These are phyloP conservation scores for Chironomus tepperi DNA, from an alignment of 1,140 invertebrate genomes.

Conservation along the genomic window DNA sequence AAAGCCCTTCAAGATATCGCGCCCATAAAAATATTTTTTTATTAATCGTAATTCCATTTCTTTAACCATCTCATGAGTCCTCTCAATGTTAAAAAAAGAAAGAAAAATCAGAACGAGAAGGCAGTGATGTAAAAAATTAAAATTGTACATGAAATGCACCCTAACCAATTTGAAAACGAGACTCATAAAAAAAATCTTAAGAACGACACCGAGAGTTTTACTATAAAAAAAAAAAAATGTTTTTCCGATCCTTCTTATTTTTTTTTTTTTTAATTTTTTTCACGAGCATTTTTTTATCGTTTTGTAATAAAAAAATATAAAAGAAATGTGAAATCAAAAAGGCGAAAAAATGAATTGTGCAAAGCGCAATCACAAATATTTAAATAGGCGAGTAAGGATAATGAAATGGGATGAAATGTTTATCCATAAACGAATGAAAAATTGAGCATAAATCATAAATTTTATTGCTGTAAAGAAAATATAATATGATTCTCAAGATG, in stretches of 20 bases:
- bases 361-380: conserved; percentile 8
- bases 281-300: conserved; percentile 7
- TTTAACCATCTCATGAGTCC: neutral
- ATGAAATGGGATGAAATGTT: neutral
- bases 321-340: neutral
- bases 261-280: neutral
- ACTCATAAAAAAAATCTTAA: neutral
- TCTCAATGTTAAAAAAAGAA: too few relatives aligned
- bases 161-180: neutral
- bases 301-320: neutral
- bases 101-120: neutral
- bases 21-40: conserved; percentile 8
- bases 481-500: conserved; percentile 1
- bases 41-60: neutral
- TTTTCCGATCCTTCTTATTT: neutral
- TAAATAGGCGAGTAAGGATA: conserved; percentile 1
- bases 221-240: neutral
- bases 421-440: neutral
- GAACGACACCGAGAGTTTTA: neutral
- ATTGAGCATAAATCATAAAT: conserved; percentile 9
- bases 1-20: neutral
- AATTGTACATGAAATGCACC: neutral
- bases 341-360: neutral
- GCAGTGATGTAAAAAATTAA: neutral
- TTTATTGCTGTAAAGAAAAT: neutral